Conservation (phyloP, 1,140 invertebrate species). For the Calliphora vicina region DNA sequence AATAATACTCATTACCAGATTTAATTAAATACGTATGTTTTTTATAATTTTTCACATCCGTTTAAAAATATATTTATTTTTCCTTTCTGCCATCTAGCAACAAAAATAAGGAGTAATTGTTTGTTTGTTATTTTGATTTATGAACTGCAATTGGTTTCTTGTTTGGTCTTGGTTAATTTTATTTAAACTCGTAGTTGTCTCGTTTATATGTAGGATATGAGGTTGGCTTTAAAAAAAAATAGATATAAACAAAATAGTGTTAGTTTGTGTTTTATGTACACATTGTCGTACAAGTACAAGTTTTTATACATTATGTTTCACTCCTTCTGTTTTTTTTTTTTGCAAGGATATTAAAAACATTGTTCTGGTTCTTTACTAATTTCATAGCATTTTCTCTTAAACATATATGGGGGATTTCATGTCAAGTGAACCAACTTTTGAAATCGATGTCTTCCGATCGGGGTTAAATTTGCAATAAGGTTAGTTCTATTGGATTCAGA, state of each 20-base stretch:
- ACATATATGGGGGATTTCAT: too few relatives aligned
- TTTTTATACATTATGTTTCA: background rate
- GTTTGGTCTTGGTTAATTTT: background rate
- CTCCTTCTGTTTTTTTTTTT: background rate
- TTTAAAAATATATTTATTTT: background rate
- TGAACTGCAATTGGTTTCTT: background rate
- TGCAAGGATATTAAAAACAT: background rate
- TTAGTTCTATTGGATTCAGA: too few relatives aligned
- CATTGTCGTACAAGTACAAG: background rate
- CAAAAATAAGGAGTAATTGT: background rate
- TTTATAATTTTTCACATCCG: too few relatives aligned
- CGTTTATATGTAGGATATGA: background rate
- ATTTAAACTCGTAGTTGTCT: background rate
- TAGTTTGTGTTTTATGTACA: background rate
- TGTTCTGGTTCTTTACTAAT: background rate
- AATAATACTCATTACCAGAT: too few relatives aligned
- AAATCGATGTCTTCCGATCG: too few relatives aligned
- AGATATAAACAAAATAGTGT: background rate
- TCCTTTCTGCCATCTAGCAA: background rate
- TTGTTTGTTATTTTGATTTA: background rate
- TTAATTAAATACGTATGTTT: too few relatives aligned
- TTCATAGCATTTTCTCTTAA: background rate
- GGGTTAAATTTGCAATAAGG: too few relatives aligned
- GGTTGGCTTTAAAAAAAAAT: background rate
- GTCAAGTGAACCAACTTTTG: too few relatives aligned